Base-by-base conservation (phyloP, 2,888 invertebrate genomes). In the Epistrophe eligans region DNA sequence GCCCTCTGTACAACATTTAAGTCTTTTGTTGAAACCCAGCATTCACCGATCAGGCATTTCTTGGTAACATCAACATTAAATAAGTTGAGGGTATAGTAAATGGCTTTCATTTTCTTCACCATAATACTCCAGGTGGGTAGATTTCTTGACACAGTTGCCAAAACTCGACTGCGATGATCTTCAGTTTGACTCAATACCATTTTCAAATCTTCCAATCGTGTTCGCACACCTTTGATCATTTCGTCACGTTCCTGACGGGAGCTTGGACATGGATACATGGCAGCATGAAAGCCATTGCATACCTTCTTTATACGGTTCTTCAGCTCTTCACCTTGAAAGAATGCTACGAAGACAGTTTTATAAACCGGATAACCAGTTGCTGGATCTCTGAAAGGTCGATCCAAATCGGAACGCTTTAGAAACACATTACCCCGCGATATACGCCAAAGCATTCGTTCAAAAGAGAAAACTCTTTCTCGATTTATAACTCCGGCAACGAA, bases 41-140 rank as follows among this genome's bases (percentile, higher is more conserved):
- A 97, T 92, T 98, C 98, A 0, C 97, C 97, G 89, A 98, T 97
- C 38, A 98, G 94, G 91, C 97, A 98, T 91, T 98, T 98, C 93
- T 97, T 97, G 1, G 97, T 96, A 10, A 98, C 97, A 91, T 98
- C 98, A 94, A 98, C 95, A 91, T 97, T 98, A 93, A 98, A 98
- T 93, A 97, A 95, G 93, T 98, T 99, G 89, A 98, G 94, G 0
- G 97, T 98, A 91, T 98, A 97, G 93, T 98, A 99, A 91, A 98
- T 98, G 4, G 98, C 98, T 92, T 99, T 99, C 94, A 97, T 97
- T 92, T 97, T 97, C 64, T 95, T 94, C 15, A 97, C 96, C 95
- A 97, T 97, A 28, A 97, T 94, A 89, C 94, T 95, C 98, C 98
- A 98, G 89, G 95, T 95, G 79, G 96, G 96, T 88, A 98, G 93